Percentiles rank a stretch among this genome's conserved stretches.
Evolutionary conservation across 2,113 vertebrate genomes (phyloP).

Genomic region (Xenus cinereus): DNA sequence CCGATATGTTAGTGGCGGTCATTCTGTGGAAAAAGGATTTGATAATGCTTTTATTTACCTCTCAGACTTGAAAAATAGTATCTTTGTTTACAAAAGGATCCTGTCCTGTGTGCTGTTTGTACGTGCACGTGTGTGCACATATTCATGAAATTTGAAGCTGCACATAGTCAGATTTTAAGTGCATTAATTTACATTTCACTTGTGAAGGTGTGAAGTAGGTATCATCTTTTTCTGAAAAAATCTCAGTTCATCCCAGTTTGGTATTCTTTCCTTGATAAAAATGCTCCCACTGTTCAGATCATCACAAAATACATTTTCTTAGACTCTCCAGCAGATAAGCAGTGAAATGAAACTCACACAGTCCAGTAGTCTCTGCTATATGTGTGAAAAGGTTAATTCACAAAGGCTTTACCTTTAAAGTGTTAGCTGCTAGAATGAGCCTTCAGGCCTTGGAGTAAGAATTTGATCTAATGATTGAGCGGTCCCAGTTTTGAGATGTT

Average conservation of each 20-base stretch:
- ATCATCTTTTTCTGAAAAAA: neutral
- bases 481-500: neutral
- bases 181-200: neutral
- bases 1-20: neutral
- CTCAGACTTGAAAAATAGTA: neutral
- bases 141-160: neutral
- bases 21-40: neutral
- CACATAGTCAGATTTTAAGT: neutral
- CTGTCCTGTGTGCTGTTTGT: neutral
- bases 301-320: neutral
- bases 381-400: neutral
- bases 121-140: neutral
- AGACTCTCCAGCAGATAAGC: neutral
- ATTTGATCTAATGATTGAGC: neutral
- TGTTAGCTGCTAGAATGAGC: neutral
- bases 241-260: neutral
- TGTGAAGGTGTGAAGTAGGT: neutral
- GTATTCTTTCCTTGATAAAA: neutral
- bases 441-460: neutral
- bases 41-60: neutral
- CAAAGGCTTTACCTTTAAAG: neutral
- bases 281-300: neutral
- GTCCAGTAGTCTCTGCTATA: neutral
- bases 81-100: neutral
- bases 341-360: neutral